These are phyloP conservation scores for Pongo abelii DNA, from an alignment of 2,113 vertebrate genomes.

Conservation along the genomic window DNA sequence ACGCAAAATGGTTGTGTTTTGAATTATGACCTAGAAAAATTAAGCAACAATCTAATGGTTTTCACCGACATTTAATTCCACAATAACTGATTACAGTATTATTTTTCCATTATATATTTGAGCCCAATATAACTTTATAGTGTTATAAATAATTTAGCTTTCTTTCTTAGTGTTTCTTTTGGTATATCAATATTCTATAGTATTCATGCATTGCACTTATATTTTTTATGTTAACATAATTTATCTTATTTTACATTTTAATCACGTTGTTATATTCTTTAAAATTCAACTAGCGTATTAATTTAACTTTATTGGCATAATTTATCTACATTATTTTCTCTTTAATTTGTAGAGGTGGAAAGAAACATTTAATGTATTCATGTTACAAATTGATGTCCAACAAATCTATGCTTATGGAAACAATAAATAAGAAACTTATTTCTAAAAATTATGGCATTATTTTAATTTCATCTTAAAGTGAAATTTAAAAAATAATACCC, in stretches of 20 bases:
- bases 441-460: not conserved
- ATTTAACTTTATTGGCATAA: not conserved
- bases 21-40: slow-evolving; percentile 59
- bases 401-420: not conserved
- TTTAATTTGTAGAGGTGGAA: slow-evolving; percentile 6
- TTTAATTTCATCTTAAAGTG: not conserved
- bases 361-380: not conserved
- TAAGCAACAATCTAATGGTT: slow-evolving; percentile 59
- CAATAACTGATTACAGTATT: slow-evolving; percentile 58
- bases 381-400: not conserved
- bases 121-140: slow-evolving; percentile 29
- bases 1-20: slow-evolving; percentile 59
- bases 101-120: slow-evolving; percentile 55
- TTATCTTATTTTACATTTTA: slow-evolving; percentile 49
- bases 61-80: slow-evolving; percentile 66
- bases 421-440: not conserved
- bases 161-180: not conserved
- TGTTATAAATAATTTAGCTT: slow-evolving; percentile 59
- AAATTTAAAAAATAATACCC: not conserved
- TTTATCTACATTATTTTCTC: not conserved
- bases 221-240: slow-evolving; percentile 35
- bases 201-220: not conserved
- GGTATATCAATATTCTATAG: slow-evolving; percentile 50
- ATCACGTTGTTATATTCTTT: not conserved
- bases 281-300: not conserved